Percentiles rank a stretch among this genome's conserved stretches.
Conservation (phyloP, 2,888 invertebrate species). For the Stramonita haemastoma region DNA sequence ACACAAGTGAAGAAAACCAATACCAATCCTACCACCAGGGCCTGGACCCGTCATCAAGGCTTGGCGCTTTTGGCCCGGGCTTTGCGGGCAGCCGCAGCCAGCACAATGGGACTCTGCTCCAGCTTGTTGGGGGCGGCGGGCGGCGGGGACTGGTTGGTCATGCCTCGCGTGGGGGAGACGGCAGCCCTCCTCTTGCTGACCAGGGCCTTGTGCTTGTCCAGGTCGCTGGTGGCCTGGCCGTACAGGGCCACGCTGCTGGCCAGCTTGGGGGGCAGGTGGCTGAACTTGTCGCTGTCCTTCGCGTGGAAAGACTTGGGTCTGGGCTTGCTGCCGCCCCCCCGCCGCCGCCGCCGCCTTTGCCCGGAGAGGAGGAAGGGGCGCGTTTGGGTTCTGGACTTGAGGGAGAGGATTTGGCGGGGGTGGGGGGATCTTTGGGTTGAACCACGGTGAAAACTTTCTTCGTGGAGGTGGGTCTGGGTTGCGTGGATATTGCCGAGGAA, state of each 20-base stretch:
- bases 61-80: slow-evolving; percentile 18
- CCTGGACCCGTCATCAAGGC: not conserved
- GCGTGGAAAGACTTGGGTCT: slow-evolving; percentile 12
- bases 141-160: not conserved
- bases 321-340: not conserved
- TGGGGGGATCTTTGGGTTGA: not conserved
- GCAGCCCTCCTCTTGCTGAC: slow-evolving; percentile 14
- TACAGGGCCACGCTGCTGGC: slow-evolving; percentile 23
- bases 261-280: not conserved
- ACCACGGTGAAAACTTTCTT: slow-evolving; percentile 2
- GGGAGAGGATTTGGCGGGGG: not conserved
- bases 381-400: not conserved
- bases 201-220: not conserved
- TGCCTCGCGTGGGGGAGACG: not conserved
- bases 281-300: not conserved
- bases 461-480: not conserved
- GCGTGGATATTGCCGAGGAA: not conserved
- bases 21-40: too few species aligned
- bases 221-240: not conserved
- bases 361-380: not conserved
- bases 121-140: not conserved
- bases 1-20: not conserved
- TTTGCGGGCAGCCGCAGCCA: not conserved
- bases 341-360: not conserved
- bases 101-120: not conserved